Percentiles rank a stretch among this genome's conserved stretches.
phyloP scores from a whole-genome alignment of 2,888 invertebrate species.

The Pristionchus japonicus region DNA sequence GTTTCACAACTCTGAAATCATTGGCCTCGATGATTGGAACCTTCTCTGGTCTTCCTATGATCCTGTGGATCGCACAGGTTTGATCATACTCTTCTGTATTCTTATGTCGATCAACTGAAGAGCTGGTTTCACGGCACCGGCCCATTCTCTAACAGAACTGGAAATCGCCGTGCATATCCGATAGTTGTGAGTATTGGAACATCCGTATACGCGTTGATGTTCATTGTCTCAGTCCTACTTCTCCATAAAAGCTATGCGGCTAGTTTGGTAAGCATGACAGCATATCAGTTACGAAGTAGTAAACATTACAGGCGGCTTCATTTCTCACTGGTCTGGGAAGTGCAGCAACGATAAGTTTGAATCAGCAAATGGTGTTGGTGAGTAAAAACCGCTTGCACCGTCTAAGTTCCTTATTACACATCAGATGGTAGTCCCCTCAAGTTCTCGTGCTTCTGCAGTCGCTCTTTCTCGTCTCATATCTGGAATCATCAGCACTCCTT shows the following conservation, averaged over 20 bases:
- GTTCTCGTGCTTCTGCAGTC: slow-evolving; percentile 49
- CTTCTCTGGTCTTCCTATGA: not conserved
- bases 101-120: no score
- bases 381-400: no score
- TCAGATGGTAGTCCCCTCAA: not conserved
- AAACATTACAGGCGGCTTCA: not conserved
- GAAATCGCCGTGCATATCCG: not conserved
- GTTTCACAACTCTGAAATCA: not conserved
- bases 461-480: slow-evolving; percentile 79
- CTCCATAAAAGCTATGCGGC: not conserved
- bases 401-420: not conserved
- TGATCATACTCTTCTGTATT: no score
- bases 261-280: not conserved
- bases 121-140: not conserved
- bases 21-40: not conserved
- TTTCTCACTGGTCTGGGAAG: not conserved
- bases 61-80: slow-evolving; percentile 8
- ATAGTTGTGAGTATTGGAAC: not conserved
- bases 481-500: slow-evolving; percentile 85
- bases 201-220: not conserved
- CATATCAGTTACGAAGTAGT: not conserved
- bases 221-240: not conserved
- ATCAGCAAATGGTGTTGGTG: not conserved
- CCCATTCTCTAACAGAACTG: not conserved
- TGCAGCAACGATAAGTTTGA: not conserved